Base-by-base conservation (phyloP, 1,140 invertebrate species). In the Saccostrea glomerata region DNA sequence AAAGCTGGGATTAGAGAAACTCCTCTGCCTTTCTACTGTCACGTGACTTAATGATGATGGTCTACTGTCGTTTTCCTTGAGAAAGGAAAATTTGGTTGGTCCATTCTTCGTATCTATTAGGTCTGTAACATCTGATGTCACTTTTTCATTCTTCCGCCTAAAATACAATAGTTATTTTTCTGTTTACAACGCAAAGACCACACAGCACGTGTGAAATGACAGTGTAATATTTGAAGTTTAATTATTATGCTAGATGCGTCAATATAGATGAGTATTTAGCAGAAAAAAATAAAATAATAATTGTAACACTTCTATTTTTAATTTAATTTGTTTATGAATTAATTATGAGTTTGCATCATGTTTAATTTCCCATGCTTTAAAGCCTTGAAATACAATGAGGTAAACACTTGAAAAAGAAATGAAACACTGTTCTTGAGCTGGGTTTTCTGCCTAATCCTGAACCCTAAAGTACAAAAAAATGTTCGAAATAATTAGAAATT, bases 111-210 rank as follows among this genome's bases (percentile, higher is more conserved):
- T 77, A 25, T 77, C 70, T 77, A 77, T 77, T 25, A 77, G 30
- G 70, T 77, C 70, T 17, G 70, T 77, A 30, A 77, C 70, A 36
- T 77, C 70, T 25, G 70, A 77, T 77, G 70, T 77, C 12, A 77
- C 70, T 12, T 77, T 77, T 36, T 77, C 70, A 77, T 25, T 77
- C 25, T 77, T 77, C 25, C 25, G 23, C 5, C 70, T 77, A 25
- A 25, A 77, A 73, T 30, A 36, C 4, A 77, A 20, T 6, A n/a
- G 15, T 63, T n/a, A 2, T 63, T 63, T 63, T 5, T 47, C 47
- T 47, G 6, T 20, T 63, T 20, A 63, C 15, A 0, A 63, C 58
- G 58, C n/a, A 5, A 20, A 20, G 58, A 63, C 13, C 6, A 63
- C 15, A 63, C 58, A 63, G 5, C 30, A 36, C 30, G 30, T 63